Base-by-base conservation (phyloP, 2,888 invertebrate genomes). In the Drosophila ezoana region DNA sequence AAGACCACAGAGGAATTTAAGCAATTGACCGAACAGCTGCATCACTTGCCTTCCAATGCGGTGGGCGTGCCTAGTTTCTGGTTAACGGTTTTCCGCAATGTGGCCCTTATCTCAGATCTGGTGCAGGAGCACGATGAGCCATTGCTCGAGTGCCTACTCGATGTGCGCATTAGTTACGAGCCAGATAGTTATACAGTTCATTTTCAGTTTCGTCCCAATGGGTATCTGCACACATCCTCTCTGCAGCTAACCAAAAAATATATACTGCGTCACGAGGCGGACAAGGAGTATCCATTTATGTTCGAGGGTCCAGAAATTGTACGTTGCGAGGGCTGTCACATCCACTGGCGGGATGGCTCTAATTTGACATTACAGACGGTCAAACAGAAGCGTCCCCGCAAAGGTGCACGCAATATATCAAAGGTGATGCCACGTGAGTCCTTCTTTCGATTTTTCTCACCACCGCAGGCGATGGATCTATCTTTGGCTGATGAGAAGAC, bases 251-350 rank as follows among this genome's bases (percentile, higher is more conserved):
- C 82, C 28, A 85, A 85, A 18, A 68, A 73, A 5, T 85, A 85
- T n/a, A 72, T 73, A 13, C 28, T 85, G 40, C 81, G 82, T 11
- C 84, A 84, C 28, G 68, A 73, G 53, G 84, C 85, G n/a, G 81
- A 84, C 37, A 65, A 75, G 28, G 71, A 80, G 1, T 86, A 64
- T 51, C 86, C 86, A 0, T 85, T 84, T 16, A 56, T 70, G 59
- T 85, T 83, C 45, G 86, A 86, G 65, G 85, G 85, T 0, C 83
- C 86, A 1, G 86, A 85, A 47, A 81, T 84, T 10, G 74, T 86
- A 9, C 72, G 86, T 10, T 85, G 85, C 53, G 84, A 85, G 64
- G 85, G 85, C 37, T 85, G 85, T 23, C 71, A 81, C 41, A 83
- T 85, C 16, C 80, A 80, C 10, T 85, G 85, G 85, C 80, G 80